Percentiles rank a stretch among this genome's conserved stretches.
These are phyloP conservation scores for Drosophila melanogaster DNA, from an alignment of 1,140 invertebrate species.

Conservation along the genomic window Release_6_plus_ISO1_MT NT_033779.5:11177501-11178000, in stretches of 20 bases:
- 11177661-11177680: too few relatives aligned
- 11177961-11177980: constrained; percentile 84
- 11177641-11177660: too few relatives aligned
- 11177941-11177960: constrained; percentile 64
- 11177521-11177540: too few relatives aligned
- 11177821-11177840: constrained; percentile 10
- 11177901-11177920: constrained; percentile 27
- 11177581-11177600: too few relatives aligned
- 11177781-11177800: constrained; percentile 49
- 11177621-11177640: too few relatives aligned
- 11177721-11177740: neutral
- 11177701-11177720: constrained; percentile 19
- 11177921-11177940: constrained; percentile 43
- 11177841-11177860: constrained; percentile 3
- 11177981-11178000: constrained; percentile 84
- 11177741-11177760: neutral
- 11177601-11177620: too few relatives aligned
- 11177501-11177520: too few relatives aligned
- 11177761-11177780: constrained; percentile 10
- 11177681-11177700: neutral
- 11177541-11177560: too few relatives aligned
- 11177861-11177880: constrained; percentile 53
- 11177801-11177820: constrained; percentile 38
- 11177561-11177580: too few relatives aligned
- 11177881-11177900: constrained; percentile 58